phyloP scores from a whole-genome alignment of 2,113 vertebrate genomes.

The Ctenomys sociabilis region DNA sequence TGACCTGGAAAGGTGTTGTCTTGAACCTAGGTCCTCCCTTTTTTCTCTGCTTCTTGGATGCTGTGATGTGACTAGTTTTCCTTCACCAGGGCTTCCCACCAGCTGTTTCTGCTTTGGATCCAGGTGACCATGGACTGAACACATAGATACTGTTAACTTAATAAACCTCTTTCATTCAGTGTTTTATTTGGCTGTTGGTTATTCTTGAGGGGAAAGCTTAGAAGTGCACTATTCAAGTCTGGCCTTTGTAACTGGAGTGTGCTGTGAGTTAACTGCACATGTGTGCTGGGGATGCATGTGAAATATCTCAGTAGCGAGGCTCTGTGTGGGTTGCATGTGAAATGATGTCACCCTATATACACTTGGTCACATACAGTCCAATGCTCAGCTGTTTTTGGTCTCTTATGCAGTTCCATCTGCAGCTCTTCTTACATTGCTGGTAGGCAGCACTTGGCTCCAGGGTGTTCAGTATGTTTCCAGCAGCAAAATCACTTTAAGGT shows the following conservation, averaged over 20 bases:
- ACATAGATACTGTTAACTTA: not conserved
- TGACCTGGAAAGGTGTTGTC: not conserved
- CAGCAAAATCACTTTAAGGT: not conserved
- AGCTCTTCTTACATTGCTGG: rapidly evolving
- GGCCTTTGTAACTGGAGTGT: rapidly evolving
- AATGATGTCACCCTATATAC: rapidly evolving
- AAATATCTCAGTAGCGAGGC: not conserved
- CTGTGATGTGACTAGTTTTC: no score
- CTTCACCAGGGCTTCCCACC: not conserved
- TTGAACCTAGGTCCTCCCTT: not conserved
- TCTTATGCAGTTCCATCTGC: not conserved
- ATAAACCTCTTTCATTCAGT: not conserved
- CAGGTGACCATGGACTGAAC: not conserved
- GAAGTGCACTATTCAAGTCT: rapidly evolving
- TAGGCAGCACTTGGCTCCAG: not conserved
- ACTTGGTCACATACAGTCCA: not conserved
- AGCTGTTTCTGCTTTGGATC: not conserved
- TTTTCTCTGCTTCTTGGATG: not conserved
- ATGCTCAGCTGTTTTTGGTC: not conserved
- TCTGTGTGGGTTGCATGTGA: rapidly evolving
- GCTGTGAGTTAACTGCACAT: not conserved
- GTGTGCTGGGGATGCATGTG: rapidly evolving
- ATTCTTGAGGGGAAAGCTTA: not conserved
- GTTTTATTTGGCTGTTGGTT: not conserved
- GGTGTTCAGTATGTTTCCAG: rapidly evolving